phyloP scores from a whole-genome alignment of 2,888 invertebrate genomes.

The Bimastos eiseni region DNA sequence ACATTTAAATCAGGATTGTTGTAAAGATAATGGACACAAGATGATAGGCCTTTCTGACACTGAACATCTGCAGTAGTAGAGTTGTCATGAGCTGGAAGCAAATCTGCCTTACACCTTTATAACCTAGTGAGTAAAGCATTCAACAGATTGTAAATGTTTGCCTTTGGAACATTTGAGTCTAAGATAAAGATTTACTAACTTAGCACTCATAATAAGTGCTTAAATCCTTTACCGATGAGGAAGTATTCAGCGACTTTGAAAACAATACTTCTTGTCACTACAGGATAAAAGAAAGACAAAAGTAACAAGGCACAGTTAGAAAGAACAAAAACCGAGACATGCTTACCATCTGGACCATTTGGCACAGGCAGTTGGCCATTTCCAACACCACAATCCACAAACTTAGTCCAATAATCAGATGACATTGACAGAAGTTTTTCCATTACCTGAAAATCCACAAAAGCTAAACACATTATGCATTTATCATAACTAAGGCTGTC shows the following conservation, averaged over 20 bases:
- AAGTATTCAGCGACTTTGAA: too few species aligned
- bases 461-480: background rate
- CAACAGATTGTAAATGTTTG: background rate
- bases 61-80: too few species aligned
- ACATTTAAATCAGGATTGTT: too few species aligned
- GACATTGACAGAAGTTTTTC: constrained; percentile 28
- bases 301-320: too few species aligned
- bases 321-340: too few species aligned
- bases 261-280: too few species aligned
- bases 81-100: too few species aligned
- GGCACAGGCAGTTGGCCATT: background rate
- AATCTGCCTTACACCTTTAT: too few species aligned
- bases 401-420: constrained; percentile 33
- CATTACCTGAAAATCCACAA: constrained; percentile 25
- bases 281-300: background rate
- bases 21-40: too few species aligned
- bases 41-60: too few species aligned
- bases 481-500: too few species aligned
- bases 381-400: constrained; percentile 19
- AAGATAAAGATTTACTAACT: background rate
- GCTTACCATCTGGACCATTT: constrained; percentile 13
- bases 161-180: background rate
- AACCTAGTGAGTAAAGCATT: background rate
- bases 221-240: too few species aligned
- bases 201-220: background rate